Conservation (phyloP, 2,113 vertebrate genomes). For the Malurus alboscapulatus region DNA sequence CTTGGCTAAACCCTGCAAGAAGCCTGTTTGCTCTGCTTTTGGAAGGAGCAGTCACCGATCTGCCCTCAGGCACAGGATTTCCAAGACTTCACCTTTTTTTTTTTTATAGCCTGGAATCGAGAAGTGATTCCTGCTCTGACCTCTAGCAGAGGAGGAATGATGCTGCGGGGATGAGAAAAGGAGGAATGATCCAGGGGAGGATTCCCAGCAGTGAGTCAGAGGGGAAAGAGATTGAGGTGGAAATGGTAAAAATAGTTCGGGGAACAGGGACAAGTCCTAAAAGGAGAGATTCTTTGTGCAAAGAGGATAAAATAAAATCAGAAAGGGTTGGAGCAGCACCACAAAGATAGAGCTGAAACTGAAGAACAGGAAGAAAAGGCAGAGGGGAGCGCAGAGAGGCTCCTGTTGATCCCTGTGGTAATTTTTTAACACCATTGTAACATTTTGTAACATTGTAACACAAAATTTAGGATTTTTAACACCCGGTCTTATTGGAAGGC, state of each 20-base stretch:
- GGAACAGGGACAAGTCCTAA: conserved; percentile 5
- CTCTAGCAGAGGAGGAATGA: background rate
- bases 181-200: conserved; percentile 8
- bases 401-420: background rate
- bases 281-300: conserved; percentile 2
- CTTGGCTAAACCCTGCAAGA: background rate
- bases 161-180: background rate
- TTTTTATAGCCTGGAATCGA: background rate
- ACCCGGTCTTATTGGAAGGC: background rate
- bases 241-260: conserved; percentile 5
- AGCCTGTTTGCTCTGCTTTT: background rate
- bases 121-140: background rate
- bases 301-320: conserved; percentile 19
- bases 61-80: background rate
- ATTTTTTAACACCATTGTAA: background rate
- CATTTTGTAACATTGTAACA: background rate
- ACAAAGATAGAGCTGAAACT: background rate
- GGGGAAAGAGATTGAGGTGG: background rate
- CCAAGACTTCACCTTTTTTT: background rate
- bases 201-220: conserved; percentile 52
- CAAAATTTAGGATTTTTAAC: background rate
- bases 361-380: background rate
- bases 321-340: background rate
- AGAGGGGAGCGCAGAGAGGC: background rate
- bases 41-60: background rate